Evolutionary conservation across 1,140 invertebrate genomes (phyloP).

Genomic region (Metaphire vulgaris): DNA sequence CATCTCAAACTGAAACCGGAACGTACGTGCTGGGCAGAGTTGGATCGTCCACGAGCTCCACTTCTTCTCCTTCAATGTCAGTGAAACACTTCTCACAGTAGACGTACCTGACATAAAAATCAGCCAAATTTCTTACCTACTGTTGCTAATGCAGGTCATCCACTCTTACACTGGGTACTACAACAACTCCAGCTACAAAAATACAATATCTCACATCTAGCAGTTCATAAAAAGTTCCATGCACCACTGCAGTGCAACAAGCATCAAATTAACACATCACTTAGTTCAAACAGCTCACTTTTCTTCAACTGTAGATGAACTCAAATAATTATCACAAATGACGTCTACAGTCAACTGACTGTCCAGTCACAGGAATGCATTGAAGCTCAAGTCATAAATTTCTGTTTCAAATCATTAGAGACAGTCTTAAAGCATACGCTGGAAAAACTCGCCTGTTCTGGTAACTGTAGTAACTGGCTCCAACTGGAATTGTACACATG

Average conservation of each 20-base stretch:
- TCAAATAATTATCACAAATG: no score
- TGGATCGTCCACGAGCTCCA: constrained; percentile 80
- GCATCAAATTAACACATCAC: no score
- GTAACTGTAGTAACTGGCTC: constrained; percentile 96
- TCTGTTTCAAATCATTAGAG: neutral
- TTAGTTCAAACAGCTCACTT: no score
- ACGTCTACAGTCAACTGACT: no score
- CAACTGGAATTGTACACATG: constrained; percentile 93
- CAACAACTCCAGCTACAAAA: neutral
- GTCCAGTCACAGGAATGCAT: no score
- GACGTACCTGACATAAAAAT: constrained; percentile 65
- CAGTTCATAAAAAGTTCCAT: neutral
- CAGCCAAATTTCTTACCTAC: neutral
- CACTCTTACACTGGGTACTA: neutral
- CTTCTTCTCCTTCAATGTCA: constrained; percentile 94
- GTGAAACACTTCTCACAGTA: constrained; percentile 99
- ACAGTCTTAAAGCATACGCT: neutral
- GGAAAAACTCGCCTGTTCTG: constrained; percentile 72
- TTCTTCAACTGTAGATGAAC: no score
- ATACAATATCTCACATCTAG: neutral
- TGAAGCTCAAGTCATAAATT: no score
- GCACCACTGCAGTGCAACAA: neutral
- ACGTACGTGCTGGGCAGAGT: constrained; percentile 90
- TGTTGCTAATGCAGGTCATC: neutral
- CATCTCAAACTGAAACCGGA: no score